Base-by-base conservation (phyloP, 2,113 vertebrate genomes). In the Labeo rohita region DNA sequence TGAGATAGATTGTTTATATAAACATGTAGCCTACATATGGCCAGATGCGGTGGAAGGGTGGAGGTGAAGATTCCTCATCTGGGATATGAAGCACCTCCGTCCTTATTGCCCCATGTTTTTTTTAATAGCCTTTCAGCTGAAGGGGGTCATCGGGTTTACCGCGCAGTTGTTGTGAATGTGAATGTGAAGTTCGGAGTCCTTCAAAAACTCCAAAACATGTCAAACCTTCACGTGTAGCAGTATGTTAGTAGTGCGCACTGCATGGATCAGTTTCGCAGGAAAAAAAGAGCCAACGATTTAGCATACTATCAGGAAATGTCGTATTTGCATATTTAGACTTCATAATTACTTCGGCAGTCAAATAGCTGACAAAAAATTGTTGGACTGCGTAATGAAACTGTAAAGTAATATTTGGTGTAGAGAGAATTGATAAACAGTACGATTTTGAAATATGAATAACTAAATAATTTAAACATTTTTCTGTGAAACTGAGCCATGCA, bases 91-190 rank as follows among this genome's bases (percentile, higher is more conserved):
- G 84, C n/a, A 34, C 72, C 79, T 54, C 79, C 28, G 36, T 39
- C 0, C 23, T 36, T 65, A 11, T 4, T 77, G 43, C 80, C 56
- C 77, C 78, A 80, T 45, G 65, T 23, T 70, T 54, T 34, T n/a
- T n/a, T 45, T 47, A 43, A 43, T 49, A 23, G 56, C 28, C 84
- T 68, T 34, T 39, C 73, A 77, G 50, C 45, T 83, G 72, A 82
- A 16, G 16, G 59, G 84, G 83, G 72, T 84, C 54, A 84, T 21
- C 73, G 83, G 83, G 83, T 84, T 84, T 66, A 50, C 72, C 9
- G 83, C 50, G 83, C 83, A 50, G 74, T 84, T 84, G 83, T 84
- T 77, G 49, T 50, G 56, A 50, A 68, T 52, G 45, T 56, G 6
- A 39, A 74, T 8, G 34, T 11, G 72, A 74, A 39, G 54, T 43